Evolutionary conservation across 1,140 invertebrate species (phyloP).

Genomic region (Palaemon carinicauda): DNA sequence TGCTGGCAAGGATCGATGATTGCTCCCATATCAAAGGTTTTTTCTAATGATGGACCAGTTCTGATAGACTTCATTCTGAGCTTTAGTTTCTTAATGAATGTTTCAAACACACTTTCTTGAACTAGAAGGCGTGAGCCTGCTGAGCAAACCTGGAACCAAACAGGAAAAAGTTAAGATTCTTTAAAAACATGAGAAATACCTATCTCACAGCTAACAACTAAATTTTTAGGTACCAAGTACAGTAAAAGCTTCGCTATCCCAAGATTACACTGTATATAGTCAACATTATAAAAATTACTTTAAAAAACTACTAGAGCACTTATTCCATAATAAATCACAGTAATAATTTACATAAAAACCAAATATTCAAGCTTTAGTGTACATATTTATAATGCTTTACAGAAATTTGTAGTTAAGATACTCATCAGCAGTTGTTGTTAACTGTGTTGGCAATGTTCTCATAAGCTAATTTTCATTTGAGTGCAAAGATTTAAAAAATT

Average conservation of each 20-base stretch:
- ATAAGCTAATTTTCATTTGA: too few relatives aligned
- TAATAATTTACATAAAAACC: too few relatives aligned
- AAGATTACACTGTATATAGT: not conserved
- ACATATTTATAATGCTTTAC: too few relatives aligned
- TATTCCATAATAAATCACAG: too few relatives aligned
- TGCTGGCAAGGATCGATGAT: slow-evolving; percentile 64
- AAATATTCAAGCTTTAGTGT: too few relatives aligned
- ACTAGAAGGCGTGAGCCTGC: slow-evolving; percentile 68
- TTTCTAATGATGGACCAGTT: slow-evolving; percentile 67
- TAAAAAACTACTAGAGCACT: too few relatives aligned
- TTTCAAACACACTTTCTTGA: slow-evolving; percentile 69
- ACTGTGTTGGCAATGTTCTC: too few relatives aligned
- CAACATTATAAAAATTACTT: too few relatives aligned
- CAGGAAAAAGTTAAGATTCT: not conserved
- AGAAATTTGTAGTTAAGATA: too few relatives aligned
- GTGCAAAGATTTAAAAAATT: too few relatives aligned
- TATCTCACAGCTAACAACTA: not conserved
- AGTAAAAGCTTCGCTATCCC: not conserved
- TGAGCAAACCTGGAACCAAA: slow-evolving; percentile 67
- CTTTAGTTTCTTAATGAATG: slow-evolving; percentile 68
- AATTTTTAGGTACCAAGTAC: too few relatives aligned
- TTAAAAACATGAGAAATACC: not conserved
- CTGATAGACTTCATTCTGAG: slow-evolving; percentile 64
- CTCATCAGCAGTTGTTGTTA: too few relatives aligned
- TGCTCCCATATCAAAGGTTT: slow-evolving; percentile 65